Evolutionary conservation across 1,140 invertebrate genomes (phyloP), one percentile per base, ranked within the genome.

Genomic region (Listronotus bonariensis): DNA sequence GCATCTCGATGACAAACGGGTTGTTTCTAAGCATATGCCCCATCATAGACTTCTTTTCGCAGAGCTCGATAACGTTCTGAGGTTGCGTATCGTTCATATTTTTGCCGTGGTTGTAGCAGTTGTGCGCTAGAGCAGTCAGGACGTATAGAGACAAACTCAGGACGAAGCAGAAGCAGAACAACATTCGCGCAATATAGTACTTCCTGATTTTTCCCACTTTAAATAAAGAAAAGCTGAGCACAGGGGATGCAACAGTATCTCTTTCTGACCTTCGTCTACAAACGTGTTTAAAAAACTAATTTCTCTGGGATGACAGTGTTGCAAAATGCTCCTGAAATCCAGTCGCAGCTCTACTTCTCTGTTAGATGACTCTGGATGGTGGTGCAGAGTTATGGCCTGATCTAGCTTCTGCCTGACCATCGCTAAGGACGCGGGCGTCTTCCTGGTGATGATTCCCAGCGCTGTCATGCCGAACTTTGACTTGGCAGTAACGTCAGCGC

Each of bases 141-240:
- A 92, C 89, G 78, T 91, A 92, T 1, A 89, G 76, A 0, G 89
- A 91, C 4, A 93, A 81, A 68, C 90, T 88, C 11, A 92, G 75
- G 57, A 92, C 88, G 73, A 92, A 92, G 41, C 91, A 84, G 56
- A 91, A 86, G 76, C 90, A 92, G 71, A 93, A 87, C 43, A 93
- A 82, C 57, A 93, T 79, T 59, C 91, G 82, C 0, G 87, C 89
- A 6, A 92, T 87, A 72, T 93, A 93, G 73, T 92, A 93, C 77
- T 91, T 91, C n/a, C 91, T 82, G 66, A 95, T 92, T 76, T 92
- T 68, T 92, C 88, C 92, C 92, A 95, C 76, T 93, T 93, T 12
- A 93, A 84, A 72, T 92, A 87, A 0, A 93, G 77, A 77, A 93
- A 93, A 0, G 91, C 90, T 5, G 90, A 89, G 71, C 91, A 92